Percentiles rank a stretch among this genome's conserved stretches.
Conservation (phyloP, 64 coral and sea anemone species). For the Pocillopora damicornis region DNA sequence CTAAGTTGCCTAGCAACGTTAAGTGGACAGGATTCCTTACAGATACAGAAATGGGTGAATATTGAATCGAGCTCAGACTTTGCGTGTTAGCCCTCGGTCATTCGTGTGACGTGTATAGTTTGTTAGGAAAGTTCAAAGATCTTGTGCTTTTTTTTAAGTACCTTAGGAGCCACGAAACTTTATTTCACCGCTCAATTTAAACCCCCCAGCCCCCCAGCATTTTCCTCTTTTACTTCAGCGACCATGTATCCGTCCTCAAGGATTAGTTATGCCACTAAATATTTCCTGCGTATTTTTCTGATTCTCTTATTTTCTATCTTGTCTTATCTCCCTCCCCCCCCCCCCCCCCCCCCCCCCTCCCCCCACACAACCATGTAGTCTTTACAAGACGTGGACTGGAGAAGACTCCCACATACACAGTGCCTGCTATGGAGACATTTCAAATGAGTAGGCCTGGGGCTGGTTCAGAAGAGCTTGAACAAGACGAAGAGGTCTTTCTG, state of each 20-base stretch:
- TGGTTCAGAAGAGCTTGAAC: conserved; percentile 38
- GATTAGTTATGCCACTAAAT: too few relatives aligned
- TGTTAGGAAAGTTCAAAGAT: too few relatives aligned
- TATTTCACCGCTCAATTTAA: too few relatives aligned
- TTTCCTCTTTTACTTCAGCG: too few relatives aligned
- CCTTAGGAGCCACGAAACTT: too few relatives aligned
- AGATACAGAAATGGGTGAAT: conserved; percentile 83
- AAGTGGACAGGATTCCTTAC: conserved; percentile 93
- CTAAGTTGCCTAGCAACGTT: conserved; percentile 75
- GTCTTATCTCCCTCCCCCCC: not conserved
- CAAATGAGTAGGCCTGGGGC: conserved; percentile 86
- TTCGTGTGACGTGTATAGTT: too few relatives aligned
- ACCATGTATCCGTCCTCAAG: too few relatives aligned
- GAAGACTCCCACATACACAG: conserved; percentile 70
- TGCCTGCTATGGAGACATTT: conserved; percentile 82
- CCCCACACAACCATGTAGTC: conserved; percentile 10
- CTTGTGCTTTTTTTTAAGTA: not conserved
- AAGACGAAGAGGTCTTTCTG: conserved; percentile 46
- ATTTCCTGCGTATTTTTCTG: too few relatives aligned
- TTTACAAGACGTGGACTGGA: conserved; percentile 87
- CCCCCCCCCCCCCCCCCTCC: not conserved
- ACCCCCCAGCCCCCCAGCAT: too few relatives aligned
- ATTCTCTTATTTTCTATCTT: not conserved
- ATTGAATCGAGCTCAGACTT: too few relatives aligned
- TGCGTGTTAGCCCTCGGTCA: too few relatives aligned